A percentile compares a stretch with the other conserved stretches of the same genome.
Conservation (phyloP, 2,113 vertebrate genomes). For the Ursus arctos region DNA sequence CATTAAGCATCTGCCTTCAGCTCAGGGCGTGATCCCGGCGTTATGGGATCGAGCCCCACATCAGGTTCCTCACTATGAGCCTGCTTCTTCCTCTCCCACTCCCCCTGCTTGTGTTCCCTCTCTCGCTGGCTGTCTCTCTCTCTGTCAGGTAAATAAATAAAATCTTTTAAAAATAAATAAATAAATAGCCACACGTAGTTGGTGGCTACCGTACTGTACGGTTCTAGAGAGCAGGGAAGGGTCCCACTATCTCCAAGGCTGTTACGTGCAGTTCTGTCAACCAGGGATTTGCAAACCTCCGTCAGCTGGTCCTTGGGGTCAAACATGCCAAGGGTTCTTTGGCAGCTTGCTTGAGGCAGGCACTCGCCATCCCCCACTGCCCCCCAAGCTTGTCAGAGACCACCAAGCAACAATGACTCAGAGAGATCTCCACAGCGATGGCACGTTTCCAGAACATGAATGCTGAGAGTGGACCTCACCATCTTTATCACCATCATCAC, state of each 20-base stretch:
- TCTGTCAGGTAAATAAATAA: no score
- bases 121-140: no score
- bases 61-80: no score
- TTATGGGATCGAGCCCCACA: no score
- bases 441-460: no score
- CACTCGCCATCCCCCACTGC: neutral
- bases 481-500: neutral
- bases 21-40: no score
- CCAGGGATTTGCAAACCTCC: neutral
- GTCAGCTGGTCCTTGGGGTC: neutral
- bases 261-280: rapidly evolving
- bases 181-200: neutral
- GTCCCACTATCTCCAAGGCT: neutral
- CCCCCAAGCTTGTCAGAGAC: neutral
- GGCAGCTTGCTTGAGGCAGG: neutral
- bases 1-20: no score
- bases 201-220: neutral
- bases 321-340: neutral
- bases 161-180: no score
- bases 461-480: neutral
- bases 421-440: neutral
- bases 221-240: neutral
- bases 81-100: no score
- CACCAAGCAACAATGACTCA: neutral
- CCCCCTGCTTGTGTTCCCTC: no score